phyloP scores from a whole-genome alignment of 2,888 invertebrate genomes.

The Osedax fenrisi region DNA sequence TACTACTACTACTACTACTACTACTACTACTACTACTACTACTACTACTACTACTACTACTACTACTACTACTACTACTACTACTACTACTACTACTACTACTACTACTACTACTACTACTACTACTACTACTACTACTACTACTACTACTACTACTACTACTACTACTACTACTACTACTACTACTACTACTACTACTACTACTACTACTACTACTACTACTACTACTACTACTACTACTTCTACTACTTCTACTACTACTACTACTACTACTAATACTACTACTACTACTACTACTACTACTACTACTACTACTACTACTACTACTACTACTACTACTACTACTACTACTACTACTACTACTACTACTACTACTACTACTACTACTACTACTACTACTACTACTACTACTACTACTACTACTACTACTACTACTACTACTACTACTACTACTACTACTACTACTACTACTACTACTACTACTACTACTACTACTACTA shows the following conservation, averaged over 20 bases:
- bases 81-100: no score
- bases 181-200: neutral
- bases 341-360: slow-evolving; percentile 2
- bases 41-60: no score
- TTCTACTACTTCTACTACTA: neutral
- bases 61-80: no score
- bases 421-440: slow-evolving; percentile 2
- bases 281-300: no score
- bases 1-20: no score
- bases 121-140: no score
- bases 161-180: neutral
- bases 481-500: slow-evolving; percentile 2
- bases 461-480: slow-evolving; percentile 2
- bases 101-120: no score
- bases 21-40: no score
- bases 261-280: no score
- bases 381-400: slow-evolving; percentile 2
- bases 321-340: slow-evolving; percentile 2
- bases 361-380: slow-evolving; percentile 2
- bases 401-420: slow-evolving; percentile 2
- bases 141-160: neutral
- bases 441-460: slow-evolving; percentile 2
- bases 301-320: no score
- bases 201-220: slow-evolving; percentile 2
- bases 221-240: slow-evolving; percentile 2